Evolutionary conservation across 2,888 invertebrate species (phyloP).

Genomic region (Sinodicranocentrus sp.): DNA sequence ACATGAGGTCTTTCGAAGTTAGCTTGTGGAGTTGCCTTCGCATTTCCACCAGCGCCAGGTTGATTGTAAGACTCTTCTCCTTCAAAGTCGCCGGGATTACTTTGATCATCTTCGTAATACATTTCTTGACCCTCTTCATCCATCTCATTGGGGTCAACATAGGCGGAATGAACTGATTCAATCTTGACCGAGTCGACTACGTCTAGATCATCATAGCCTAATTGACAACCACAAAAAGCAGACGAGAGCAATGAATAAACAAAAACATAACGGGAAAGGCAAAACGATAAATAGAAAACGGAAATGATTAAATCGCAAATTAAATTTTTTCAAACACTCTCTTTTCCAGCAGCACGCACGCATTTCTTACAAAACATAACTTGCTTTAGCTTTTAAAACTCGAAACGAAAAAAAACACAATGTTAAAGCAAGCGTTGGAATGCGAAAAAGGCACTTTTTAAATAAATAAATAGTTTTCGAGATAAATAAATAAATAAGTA

Average conservation of each 20-base stretch:
- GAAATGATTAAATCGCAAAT: background rate
- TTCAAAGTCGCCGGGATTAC: conserved; percentile 29
- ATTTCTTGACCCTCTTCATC: conserved; percentile 35
- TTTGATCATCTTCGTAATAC: conserved; percentile 49
- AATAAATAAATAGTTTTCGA: conserved; percentile 51
- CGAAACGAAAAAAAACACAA: conserved; percentile 28
- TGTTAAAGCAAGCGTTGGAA: conserved; percentile 57
- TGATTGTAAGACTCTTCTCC: conserved; percentile 18
- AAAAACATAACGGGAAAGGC: conserved; percentile 31
- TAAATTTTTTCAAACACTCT: conserved; percentile 8
- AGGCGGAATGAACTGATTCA: conserved; percentile 43
- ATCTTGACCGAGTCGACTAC: conserved; percentile 51
- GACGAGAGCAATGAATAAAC: conserved; percentile 51
- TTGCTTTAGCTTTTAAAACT: conserved; percentile 36
- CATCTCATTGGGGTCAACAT: conserved; percentile 31
- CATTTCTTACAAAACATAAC: conserved; percentile 21
- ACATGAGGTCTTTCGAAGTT: conserved; percentile 43
- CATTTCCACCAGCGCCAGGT: background rate
- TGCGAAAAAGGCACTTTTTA: conserved; percentile 53
- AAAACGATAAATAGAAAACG: background rate
- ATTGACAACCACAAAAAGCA: conserved; percentile 58
- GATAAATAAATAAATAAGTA: conserved; percentile 57
- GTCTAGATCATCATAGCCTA: conserved; percentile 65
- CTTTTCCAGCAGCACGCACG: conserved; percentile 41
- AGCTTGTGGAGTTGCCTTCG: conserved; percentile 12